Evolutionary conservation across 2,888 invertebrate genomes (phyloP).

Genomic region (Thysanoteuthis rhombus): DNA sequence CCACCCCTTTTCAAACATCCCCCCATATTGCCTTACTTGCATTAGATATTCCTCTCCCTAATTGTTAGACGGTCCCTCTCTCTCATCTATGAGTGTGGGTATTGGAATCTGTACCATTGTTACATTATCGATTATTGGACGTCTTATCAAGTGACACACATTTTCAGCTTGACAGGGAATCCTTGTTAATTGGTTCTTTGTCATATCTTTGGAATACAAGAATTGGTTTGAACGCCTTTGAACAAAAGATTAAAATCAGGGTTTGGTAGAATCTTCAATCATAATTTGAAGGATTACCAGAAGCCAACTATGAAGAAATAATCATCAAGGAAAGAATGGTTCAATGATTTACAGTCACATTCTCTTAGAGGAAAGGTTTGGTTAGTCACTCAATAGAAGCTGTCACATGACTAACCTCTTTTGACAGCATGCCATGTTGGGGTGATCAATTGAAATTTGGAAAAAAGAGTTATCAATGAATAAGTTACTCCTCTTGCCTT

Average conservation of each 20-base stretch:
- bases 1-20: no score
- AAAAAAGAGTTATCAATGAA: no score
- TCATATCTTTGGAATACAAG: neutral
- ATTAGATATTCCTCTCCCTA: no score
- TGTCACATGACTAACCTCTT: no score
- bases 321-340: neutral
- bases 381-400: no score
- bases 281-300: neutral
- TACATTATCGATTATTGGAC: neutral
- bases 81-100: neutral
- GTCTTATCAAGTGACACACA: neutral
- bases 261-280: neutral
- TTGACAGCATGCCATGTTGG: no score
- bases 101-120: neutral
- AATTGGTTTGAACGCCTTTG: neutral
- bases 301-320: neutral
- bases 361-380: neutral
- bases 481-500: no score
- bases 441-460: no score
- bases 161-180: neutral
- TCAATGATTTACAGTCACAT: neutral
- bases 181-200: neutral
- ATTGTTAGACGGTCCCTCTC: no score
- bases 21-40: no score
- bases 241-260: neutral